Percentiles rank a stretch among this genome's conserved stretches.
phyloP scores from a whole-genome alignment of 2,888 invertebrate genomes.

The Eilema sororculum region DNA sequence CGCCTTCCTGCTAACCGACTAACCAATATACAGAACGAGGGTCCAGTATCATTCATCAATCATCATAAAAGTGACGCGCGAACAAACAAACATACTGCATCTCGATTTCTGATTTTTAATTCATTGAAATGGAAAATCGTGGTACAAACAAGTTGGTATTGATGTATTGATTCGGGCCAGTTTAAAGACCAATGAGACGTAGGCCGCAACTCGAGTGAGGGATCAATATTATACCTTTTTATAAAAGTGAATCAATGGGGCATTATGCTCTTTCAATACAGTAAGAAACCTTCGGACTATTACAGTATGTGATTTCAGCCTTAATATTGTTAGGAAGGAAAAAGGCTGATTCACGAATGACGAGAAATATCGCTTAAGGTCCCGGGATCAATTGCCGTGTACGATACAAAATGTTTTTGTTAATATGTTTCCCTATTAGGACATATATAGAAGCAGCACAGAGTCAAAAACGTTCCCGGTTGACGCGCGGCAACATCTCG shows the following conservation, averaged over 20 bases:
- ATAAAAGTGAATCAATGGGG: not conserved
- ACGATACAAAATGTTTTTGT: not conserved
- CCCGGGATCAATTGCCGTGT: not conserved
- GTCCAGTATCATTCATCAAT: slow-evolving; percentile 1
- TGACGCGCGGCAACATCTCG: too few relatives aligned
- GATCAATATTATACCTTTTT: not conserved
- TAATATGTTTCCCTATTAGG: not conserved
- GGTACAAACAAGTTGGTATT: not conserved
- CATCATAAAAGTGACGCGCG: not conserved
- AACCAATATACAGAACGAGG: slow-evolving; percentile 7
- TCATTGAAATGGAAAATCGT: slow-evolving; percentile 12
- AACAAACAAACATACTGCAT: not conserved
- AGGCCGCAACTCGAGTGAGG: not conserved
- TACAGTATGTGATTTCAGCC: not conserved
- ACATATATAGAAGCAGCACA: too few relatives aligned
- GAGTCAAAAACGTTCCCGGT: too few relatives aligned
- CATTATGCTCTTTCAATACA: not conserved
- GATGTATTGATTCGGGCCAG: not conserved
- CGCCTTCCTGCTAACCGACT: slow-evolving; percentile 20
- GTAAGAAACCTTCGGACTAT: not conserved
- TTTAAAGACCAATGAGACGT: not conserved
- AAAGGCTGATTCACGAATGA: not conserved
- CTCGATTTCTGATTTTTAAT: slow-evolving; percentile 5
- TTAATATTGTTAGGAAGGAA: not conserved
- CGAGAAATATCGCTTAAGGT: not conserved